A percentile compares a stretch with the other conserved stretches of the same genome.
These are phyloP conservation scores for Limnephilus auricula DNA, from an alignment of 2,888 invertebrate species.

Conservation along the genomic window DNA sequence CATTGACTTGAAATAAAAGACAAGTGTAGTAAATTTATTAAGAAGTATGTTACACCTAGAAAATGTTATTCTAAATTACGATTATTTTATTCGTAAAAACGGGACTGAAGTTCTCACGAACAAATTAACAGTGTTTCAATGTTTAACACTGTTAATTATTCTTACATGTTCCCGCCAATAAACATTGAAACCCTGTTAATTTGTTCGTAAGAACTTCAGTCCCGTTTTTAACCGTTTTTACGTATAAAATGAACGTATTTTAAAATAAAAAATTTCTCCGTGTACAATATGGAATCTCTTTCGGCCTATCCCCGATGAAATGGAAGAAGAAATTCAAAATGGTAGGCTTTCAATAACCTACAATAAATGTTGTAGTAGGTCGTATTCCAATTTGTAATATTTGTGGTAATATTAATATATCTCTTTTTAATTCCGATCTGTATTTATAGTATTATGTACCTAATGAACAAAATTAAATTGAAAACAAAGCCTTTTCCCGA, in stretches of 20 bases:
- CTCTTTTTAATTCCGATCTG: not conserved
- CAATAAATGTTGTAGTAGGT: not conserved
- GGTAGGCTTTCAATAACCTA: not conserved
- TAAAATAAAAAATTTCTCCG: no score
- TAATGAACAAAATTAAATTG: not conserved
- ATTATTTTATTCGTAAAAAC: no score
- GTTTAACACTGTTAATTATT: no score
- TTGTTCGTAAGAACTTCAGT: no score
- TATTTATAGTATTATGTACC: not conserved
- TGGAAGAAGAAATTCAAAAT: not conserved
- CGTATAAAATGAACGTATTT: no score
- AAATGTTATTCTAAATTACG: no score
- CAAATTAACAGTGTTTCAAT: no score
- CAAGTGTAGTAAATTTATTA: no score
- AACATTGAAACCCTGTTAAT: no score
- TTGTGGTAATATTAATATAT: not conserved
- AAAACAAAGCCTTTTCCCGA: not conserved
- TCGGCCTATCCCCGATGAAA: not conserved
- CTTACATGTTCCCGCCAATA: no score
- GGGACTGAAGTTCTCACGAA: not conserved
- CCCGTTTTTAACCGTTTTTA: no score
- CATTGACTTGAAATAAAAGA: not conserved
- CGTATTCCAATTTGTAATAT: not conserved
- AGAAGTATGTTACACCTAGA: no score
- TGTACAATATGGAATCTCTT: not conserved